phyloP scores from a whole-genome alignment of 2,888 invertebrate species.

The Gerris lacustris region DNA sequence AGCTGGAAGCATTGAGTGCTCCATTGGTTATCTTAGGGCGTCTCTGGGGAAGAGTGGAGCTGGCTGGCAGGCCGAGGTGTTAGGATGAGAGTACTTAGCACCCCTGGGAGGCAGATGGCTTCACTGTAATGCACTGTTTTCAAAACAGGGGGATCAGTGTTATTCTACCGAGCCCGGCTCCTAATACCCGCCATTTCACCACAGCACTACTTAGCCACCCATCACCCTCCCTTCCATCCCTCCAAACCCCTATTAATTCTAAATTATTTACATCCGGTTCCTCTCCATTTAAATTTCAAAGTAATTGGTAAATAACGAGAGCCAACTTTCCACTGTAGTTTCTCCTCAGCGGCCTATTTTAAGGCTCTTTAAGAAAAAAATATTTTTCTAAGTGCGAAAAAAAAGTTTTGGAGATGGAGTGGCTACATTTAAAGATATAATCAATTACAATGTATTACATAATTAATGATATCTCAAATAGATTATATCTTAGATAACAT shows the following conservation, averaged over 20 bases:
- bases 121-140: conserved; percentile 5
- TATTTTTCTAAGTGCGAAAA: no score
- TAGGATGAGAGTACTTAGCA: background rate
- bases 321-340: background rate
- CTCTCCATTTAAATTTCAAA: background rate
- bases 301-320: background rate
- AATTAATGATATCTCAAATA: no score
- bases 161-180: background rate
- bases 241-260: conserved; percentile 1
- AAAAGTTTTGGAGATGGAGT: no score
- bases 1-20: conserved; percentile 1
- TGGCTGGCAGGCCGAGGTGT: background rate
- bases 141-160: conserved; percentile 1
- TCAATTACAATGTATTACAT: no score
- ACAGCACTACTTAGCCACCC: background rate
- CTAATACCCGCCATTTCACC: conserved; percentile 5
- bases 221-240: background rate
- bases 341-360: no score
- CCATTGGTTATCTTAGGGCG: conserved; percentile 5
- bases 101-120: background rate
- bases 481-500: no score
- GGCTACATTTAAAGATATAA: no score
- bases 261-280: background rate
- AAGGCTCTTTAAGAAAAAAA: no score
- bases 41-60: background rate